Conservation (phyloP, 1,140 invertebrate species). For the Drosophila seguyi region DNA sequence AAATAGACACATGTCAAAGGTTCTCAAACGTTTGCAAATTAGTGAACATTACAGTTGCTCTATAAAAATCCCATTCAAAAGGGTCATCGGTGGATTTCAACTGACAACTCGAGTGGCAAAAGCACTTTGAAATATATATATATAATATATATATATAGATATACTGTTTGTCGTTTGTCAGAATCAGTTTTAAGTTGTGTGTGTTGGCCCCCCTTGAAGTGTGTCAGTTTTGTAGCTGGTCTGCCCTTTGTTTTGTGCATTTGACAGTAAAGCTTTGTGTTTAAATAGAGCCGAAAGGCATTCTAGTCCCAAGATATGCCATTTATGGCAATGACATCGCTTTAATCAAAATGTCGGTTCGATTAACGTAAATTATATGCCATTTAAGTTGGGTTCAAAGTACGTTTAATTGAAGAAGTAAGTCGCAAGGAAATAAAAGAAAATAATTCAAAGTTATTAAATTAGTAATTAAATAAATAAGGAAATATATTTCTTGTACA, state of each 20-base stretch:
- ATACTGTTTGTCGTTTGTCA: conserved; percentile 6
- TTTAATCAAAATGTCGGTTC: conserved; percentile 27
- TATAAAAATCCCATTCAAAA: conserved; percentile 36
- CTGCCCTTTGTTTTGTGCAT: conserved; percentile 42
- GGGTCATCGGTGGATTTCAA: conserved; percentile 34
- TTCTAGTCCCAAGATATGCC: conserved; percentile 16
- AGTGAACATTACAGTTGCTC: conserved; percentile 44
- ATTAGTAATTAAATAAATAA: no score
- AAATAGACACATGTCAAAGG: conserved; percentile 59
- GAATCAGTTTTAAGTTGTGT: not conserved
- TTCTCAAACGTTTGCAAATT: conserved; percentile 49
- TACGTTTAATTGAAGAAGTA: not conserved
- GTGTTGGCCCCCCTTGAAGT: conserved; percentile 27
- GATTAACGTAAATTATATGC: not conserved
- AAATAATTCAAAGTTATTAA: no score
- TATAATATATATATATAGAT: no score
- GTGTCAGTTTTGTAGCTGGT: conserved; percentile 28
- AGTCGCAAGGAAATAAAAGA: no score
- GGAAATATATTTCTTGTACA: no score
- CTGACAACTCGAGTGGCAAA: conserved; percentile 38
- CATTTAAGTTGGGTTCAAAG: conserved; percentile 4
- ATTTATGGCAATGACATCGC: conserved; percentile 41
- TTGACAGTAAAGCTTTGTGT: conserved; percentile 39
- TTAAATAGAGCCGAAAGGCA: conserved; percentile 18
- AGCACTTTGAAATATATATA: conserved; percentile 38